Evolutionary conservation across 2,113 vertebrate species (phyloP), one percentile per base, ranked within the genome.

Genomic region (Nothoprocta pentlandii): DNA sequence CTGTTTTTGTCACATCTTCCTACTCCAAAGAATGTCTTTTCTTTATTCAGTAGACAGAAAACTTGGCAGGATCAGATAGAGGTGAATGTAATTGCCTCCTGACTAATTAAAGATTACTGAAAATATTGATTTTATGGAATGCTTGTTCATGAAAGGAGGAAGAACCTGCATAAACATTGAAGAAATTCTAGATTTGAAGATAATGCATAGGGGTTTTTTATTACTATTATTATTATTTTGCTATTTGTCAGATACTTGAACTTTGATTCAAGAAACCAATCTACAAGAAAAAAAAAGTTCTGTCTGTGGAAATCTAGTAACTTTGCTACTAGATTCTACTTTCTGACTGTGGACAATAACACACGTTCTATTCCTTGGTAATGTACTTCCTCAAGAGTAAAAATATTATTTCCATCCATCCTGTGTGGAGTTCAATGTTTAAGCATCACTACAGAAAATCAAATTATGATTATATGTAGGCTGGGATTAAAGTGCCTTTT

Each of bases 1-100:
- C 5, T 42, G 3, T 2, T 3, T 42, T 36, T 63, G 6, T 36
- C 36, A 62, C 21, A 58, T 30, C 1, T 2, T 4, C 20, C 16
- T 64, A 53, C 12, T 39, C 1, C 44, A 51, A 82, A 53, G 32
- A 51, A 71, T 6, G 1, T 62, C 80, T 77, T 16, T 83, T 7
- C 30, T 83, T 70, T 2, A 20, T 67, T 58, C 16, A 20, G 7
- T 68, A 41, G 19, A 11, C 3, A 19, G 34, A 74, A 74, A 93
- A 3, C 2, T 78, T 34, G 32, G 47, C 58, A 8, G 22, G 10
- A 8, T 39, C 54, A 80, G 5, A 26, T 6, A 58, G 41, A 79
- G 3, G 21, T 67, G 20, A 77, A 77, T 25, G 22, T 53, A 17
- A 28, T 69, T 68, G 21, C 10, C 30, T 42, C 63, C 10, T 12